Evolutionary conservation across 2,888 invertebrate genomes (phyloP).

Genomic region (Oithona nana): DNA sequence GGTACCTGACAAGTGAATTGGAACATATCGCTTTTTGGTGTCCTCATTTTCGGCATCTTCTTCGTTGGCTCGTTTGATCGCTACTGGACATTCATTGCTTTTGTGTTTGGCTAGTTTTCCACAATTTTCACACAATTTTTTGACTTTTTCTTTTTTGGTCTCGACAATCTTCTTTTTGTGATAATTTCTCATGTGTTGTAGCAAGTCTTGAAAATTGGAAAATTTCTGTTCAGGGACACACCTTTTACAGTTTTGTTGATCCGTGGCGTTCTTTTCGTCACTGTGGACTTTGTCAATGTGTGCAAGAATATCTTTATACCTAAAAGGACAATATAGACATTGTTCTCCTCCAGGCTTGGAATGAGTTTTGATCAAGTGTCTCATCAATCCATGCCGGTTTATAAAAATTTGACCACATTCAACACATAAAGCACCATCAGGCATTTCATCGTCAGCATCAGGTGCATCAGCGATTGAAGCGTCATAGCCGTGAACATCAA

Average conservation of each 20-base stretch:
- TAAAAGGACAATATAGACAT: slow-evolving; percentile 11
- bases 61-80: neutral
- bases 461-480: neutral
- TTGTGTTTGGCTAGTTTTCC: neutral
- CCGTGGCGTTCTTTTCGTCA: neutral
- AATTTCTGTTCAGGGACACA: slow-evolving; percentile 10
- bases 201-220: slow-evolving; percentile 1
- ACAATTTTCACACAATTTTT: slow-evolving; percentile 9
- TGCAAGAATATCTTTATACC: neutral
- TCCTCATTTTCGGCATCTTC: neutral
- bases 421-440: slow-evolving; percentile 12
- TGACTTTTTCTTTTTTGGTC: neutral
- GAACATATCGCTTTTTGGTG: slow-evolving; percentile 6
- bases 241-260: slow-evolving; percentile 2
- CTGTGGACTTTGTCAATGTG: slow-evolving; percentile 6
- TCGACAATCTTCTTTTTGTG: neutral
- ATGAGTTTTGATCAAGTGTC: slow-evolving; percentile 8
- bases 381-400: slow-evolving; percentile 3
- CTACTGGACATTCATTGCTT: slow-evolving; percentile 6
- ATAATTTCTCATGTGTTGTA: slow-evolving; percentile 6
- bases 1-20: slow-evolving; percentile 7
- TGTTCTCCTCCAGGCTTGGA: slow-evolving; percentile 11
- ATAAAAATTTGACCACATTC: slow-evolving; percentile 9
- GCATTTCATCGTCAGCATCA: neutral
- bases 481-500: slow-evolving; percentile 12